These are phyloP conservation scores for Lepidurus arcticus DNA, from an alignment of 1,140 invertebrate genomes.

Conservation along the genomic window DNA sequence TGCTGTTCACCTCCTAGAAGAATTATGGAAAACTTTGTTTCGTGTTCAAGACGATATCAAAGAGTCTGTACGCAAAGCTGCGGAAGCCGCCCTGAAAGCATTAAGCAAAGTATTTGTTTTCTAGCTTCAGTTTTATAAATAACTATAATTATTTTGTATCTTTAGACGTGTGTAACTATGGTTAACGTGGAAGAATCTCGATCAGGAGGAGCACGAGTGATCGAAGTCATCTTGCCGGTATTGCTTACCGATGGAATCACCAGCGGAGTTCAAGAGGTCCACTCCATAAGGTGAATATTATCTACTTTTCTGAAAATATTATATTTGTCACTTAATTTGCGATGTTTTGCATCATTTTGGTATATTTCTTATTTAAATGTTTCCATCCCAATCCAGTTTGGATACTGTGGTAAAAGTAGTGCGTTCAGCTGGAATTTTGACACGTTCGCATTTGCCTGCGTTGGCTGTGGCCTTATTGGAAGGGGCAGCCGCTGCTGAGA, in stretches of 20 bases:
- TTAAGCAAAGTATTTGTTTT: conserved; percentile 63
- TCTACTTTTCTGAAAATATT: conserved; percentile 25
- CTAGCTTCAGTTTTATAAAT: conserved; percentile 29
- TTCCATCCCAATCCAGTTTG: conserved; percentile 53
- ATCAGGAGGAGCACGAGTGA: conserved; percentile 63
- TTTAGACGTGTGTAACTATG: conserved; percentile 65
- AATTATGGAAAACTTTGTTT: conserved; percentile 76
- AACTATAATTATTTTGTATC: conserved; percentile 5
- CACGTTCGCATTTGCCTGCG: conserved; percentile 71
- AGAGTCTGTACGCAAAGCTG: conserved; percentile 73
- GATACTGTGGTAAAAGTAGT: conserved; percentile 78
- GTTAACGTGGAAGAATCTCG: conserved; percentile 71
- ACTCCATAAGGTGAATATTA: conserved; percentile 57
- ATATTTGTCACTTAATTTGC: conserved; percentile 32
- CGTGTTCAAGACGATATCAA: conserved; percentile 91
- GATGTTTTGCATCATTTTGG: not conserved
- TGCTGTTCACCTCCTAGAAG: conserved; percentile 53
- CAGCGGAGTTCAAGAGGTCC: conserved; percentile 69
- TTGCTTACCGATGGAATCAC: conserved; percentile 71
- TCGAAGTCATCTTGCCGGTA: conserved; percentile 69
- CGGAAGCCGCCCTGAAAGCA: conserved; percentile 65
- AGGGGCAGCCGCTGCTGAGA: conserved; percentile 78
- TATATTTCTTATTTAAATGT: not conserved
- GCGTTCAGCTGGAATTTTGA: conserved; percentile 63
- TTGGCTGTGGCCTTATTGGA: conserved; percentile 76